These are phyloP conservation scores for Pachyramphus minor DNA, from an alignment of 2,113 vertebrate species.

Conservation along the genomic window DNA sequence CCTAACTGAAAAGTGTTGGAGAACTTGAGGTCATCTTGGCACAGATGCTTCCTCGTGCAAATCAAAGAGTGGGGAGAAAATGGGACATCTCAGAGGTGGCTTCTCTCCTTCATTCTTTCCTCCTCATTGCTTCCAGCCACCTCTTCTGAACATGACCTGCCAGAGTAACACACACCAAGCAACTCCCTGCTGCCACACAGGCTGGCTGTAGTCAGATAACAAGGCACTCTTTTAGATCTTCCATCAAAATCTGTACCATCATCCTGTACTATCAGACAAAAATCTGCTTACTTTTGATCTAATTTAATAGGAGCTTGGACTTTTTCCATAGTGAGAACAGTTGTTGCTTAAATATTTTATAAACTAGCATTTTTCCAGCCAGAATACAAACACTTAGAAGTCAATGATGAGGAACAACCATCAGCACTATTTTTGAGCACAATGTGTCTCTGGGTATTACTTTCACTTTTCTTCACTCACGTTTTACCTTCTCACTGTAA, in stretches of 20 bases:
- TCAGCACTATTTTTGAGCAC: background rate
- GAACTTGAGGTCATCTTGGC: background rate
- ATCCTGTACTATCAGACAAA: background rate
- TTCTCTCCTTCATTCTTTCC: background rate
- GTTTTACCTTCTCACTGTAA: background rate
- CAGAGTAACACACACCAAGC: background rate
- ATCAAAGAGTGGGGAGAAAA: background rate
- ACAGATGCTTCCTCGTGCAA: background rate
- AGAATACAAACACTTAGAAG: background rate
- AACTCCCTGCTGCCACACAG: background rate
- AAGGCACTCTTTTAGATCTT: background rate
- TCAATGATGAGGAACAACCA: background rate
- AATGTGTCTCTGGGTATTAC: background rate
- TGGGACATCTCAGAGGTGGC: background rate
- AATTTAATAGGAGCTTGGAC: background rate
- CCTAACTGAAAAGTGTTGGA: background rate
- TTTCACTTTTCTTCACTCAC: background rate
- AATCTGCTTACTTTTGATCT: background rate
- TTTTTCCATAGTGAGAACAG: background rate
- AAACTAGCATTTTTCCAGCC: background rate
- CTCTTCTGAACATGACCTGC: background rate
- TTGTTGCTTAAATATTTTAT: constrained; percentile 7
- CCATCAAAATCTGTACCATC: background rate
- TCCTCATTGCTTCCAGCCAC: background rate
- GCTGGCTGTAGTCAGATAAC: background rate